These are phyloP conservation scores for Cisticola juncidis DNA, from an alignment of 2,113 vertebrate genomes.

Conservation along the genomic window DNA sequence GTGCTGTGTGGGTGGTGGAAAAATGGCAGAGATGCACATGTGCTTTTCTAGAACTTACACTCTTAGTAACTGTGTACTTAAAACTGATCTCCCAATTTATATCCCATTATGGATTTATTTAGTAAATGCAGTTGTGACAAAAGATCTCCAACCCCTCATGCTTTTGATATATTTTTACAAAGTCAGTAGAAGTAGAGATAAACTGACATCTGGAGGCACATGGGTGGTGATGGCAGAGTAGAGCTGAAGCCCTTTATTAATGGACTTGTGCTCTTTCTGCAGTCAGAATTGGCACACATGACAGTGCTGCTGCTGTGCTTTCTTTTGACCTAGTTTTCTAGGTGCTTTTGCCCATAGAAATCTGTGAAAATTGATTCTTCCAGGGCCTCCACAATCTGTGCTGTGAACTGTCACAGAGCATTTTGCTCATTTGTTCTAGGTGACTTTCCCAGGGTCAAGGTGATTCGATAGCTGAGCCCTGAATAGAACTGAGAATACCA, in stretches of 20 bases:
- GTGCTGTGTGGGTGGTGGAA: neutral
- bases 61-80: neutral
- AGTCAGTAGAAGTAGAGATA: neutral
- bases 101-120: neutral
- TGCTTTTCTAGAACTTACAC: neutral
- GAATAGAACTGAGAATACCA: neutral
- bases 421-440: neutral
- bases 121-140: neutral
- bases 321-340: neutral
- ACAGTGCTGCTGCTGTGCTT: neutral
- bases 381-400: neutral
- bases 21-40: neutral
- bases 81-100: neutral
- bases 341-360: neutral
- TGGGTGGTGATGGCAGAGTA: neutral
- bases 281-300: neutral
- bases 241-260: neutral
- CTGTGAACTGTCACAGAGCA: neutral
- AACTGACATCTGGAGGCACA: neutral
- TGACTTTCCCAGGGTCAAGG: neutral
- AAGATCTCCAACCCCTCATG: neutral
- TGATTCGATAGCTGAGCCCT: neutral
- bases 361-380: neutral
- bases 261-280: neutral
- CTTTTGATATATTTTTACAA: neutral